Conservation (phyloP, 23 tunicate species). For the Botrylloides violaceus region DNA sequence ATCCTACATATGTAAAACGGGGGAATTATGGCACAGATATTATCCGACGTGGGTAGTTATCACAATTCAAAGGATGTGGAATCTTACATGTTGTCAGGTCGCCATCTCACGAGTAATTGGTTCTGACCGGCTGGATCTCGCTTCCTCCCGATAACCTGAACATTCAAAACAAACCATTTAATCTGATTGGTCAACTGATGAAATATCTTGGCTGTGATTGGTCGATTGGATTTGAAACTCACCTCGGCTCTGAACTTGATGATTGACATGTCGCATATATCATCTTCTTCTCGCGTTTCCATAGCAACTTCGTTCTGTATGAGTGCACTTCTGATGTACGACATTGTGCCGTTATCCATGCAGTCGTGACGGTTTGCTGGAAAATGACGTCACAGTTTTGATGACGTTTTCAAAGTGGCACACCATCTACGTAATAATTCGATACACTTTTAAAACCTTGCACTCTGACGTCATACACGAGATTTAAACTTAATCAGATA, state of each 20-base stretch:
- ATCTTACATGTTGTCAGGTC: conserved; percentile 17
- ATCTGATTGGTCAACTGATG: too few species aligned
- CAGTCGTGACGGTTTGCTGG: conserved; percentile 63
- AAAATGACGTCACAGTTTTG: too few species aligned
- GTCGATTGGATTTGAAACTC: not conserved
- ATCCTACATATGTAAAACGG: too few species aligned
- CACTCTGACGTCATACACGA: too few species aligned
- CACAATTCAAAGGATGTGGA: not conserved
- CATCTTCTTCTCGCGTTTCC: not conserved
- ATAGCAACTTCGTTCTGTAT: conserved; percentile 18
- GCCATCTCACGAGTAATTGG: conserved; percentile 13
- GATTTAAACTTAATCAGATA: too few species aligned
- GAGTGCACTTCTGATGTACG: conserved; percentile 17
- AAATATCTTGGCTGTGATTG: too few species aligned
- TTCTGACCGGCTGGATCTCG: not conserved
- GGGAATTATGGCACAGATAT: too few species aligned
- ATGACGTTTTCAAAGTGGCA: too few species aligned
- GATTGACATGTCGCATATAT: not conserved
- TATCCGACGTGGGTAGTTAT: too few species aligned
- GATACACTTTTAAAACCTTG: too few species aligned
- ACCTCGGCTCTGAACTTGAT: conserved; percentile 7
- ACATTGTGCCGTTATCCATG: conserved; percentile 33
- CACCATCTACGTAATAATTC: too few species aligned
- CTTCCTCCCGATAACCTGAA: conserved; percentile 6
- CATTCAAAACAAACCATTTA: not conserved